A percentile compares a stretch with the other conserved stretches of the same genome.
These are phyloP conservation scores for Trachurus trachurus DNA, from an alignment of 2,797 vertebrate species.

Conservation along the genomic window DNA sequence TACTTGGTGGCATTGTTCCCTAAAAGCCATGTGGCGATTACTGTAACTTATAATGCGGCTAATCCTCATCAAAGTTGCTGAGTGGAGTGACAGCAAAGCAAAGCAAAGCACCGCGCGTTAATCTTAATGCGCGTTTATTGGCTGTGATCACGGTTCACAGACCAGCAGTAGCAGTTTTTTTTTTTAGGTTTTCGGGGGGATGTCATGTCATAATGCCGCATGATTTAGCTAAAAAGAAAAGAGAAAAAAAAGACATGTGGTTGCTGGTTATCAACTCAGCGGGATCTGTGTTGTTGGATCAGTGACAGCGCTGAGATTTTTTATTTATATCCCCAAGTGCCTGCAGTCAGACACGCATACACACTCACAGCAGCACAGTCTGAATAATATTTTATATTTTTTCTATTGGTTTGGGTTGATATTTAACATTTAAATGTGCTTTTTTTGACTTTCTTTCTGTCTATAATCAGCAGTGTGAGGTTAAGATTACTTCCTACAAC, in stretches of 20 bases:
- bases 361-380: constrained; percentile 8
- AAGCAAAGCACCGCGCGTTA: not conserved
- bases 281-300: constrained; percentile 24
- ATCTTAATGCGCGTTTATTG: constrained; percentile 13
- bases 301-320: not conserved
- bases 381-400: no score
- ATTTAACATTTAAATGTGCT: no score
- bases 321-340: constrained; percentile 42
- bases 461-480: no score
- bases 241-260: no score
- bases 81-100: not conserved
- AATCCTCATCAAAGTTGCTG: not conserved
- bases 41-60: not conserved
- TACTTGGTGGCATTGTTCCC: not conserved
- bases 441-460: no score
- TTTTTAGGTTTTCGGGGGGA: no score
- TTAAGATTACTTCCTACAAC: no score
- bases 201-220: not conserved
- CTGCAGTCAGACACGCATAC: not conserved
- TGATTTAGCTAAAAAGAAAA: not conserved
- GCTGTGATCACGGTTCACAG: no score
- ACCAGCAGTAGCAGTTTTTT: no score
- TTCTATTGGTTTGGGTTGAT: no score
- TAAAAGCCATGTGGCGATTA: not conserved
- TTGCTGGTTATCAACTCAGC: not conserved